These are phyloP conservation scores for Aplocera efformata DNA, from an alignment of 2,888 invertebrate species.

Conservation along the genomic window DNA sequence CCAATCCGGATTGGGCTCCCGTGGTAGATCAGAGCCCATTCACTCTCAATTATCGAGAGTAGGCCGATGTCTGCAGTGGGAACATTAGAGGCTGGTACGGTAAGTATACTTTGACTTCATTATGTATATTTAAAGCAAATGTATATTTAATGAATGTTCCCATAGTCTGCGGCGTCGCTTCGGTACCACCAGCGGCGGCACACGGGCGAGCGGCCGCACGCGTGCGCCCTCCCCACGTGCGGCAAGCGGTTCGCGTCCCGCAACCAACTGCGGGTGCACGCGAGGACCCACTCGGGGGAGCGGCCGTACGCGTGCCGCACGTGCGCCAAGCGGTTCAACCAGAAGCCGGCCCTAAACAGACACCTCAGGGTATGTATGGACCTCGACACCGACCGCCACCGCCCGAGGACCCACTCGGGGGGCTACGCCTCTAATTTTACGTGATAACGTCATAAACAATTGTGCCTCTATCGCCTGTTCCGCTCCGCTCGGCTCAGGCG, in stretches of 20 bases:
- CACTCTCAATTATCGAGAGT: too few relatives aligned
- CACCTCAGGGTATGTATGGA: constrained; percentile 66
- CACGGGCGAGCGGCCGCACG: constrained; percentile 56
- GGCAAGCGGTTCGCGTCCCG: constrained; percentile 48
- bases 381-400: background rate
- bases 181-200: constrained; percentile 61
- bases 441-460: too few relatives aligned
- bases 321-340: constrained; percentile 56
- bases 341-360: constrained; percentile 67
- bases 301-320: constrained; percentile 46
- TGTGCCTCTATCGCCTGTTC: too few relatives aligned
- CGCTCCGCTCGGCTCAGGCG: too few relatives aligned
- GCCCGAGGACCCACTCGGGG: background rate
- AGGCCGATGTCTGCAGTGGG: too few relatives aligned
- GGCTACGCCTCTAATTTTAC: too few relatives aligned
- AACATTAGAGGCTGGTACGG: too few relatives aligned
- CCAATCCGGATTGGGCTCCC: too few relatives aligned
- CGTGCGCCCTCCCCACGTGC: constrained; percentile 40
- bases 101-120: too few relatives aligned
- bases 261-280: constrained; percentile 1
- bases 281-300: constrained; percentile 60
- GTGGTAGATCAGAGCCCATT: too few relatives aligned
- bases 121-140: too few relatives aligned
- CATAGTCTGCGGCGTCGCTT: constrained; percentile 52
- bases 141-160: background rate